Percentiles rank a stretch among this genome's conserved stretches.
These are phyloP conservation scores for Caradrina kadenii DNA, from an alignment of 2,888 invertebrate genomes.

Conservation along the genomic window DNA sequence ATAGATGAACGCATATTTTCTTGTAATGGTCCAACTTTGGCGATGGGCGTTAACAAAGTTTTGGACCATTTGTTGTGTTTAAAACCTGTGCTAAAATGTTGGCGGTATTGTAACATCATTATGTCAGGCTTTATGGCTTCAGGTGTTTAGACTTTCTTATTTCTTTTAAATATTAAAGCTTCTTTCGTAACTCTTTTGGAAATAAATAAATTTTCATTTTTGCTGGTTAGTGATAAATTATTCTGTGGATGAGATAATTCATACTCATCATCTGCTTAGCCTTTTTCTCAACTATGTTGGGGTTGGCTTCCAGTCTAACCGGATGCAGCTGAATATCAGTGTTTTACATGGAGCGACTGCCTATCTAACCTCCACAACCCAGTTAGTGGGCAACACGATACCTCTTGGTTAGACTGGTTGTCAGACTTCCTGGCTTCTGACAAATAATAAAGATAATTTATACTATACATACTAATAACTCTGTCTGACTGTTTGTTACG, in stretches of 20 bases:
- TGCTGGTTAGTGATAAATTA: not conserved
- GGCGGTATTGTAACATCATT: constrained; percentile 61
- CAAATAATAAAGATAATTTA: too few species aligned
- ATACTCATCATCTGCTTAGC: too few species aligned
- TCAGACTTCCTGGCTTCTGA: too few species aligned
- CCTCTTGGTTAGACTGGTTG: too few species aligned
- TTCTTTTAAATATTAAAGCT: constrained; percentile 48
- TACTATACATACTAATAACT: too few species aligned
- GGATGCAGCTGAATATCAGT: too few species aligned
- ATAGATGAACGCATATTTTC: constrained; percentile 87
- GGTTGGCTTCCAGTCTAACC: too few species aligned
- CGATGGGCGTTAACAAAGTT: constrained; percentile 75
- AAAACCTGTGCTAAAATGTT: constrained; percentile 70
- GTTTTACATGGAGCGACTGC: too few species aligned
- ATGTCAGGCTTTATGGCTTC: constrained; percentile 57
- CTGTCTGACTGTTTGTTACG: too few species aligned
- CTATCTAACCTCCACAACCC: too few species aligned
- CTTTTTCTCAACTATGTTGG: too few species aligned
- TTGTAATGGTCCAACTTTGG: constrained; percentile 86
- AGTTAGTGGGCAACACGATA: too few species aligned
- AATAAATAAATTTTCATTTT: constrained; percentile 17
- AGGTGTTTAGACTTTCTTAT: constrained; percentile 50
- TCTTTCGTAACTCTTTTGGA: constrained; percentile 41
- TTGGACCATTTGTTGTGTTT: constrained; percentile 76
- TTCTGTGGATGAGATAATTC: not conserved